These are phyloP conservation scores for Lepidochitona cinerea DNA, from an alignment of 2,888 invertebrate genomes.

Conservation along the genomic window DNA sequence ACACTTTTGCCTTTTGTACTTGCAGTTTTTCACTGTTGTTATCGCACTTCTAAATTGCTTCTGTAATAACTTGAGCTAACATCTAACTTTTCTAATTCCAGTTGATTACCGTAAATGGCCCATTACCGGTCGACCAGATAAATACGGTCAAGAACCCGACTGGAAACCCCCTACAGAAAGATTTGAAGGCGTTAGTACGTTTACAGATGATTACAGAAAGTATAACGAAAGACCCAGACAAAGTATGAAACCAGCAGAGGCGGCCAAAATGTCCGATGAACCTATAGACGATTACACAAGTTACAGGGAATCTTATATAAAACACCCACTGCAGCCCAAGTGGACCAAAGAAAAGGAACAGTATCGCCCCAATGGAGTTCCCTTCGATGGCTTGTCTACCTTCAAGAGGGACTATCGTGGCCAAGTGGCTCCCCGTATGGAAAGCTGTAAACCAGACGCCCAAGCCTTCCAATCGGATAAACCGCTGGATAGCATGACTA, in stretches of 20 bases:
- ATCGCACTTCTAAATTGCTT: too few species aligned
- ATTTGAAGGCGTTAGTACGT: slow-evolving; percentile 67
- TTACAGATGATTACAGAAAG: slow-evolving; percentile 59
- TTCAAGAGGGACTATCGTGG: slow-evolving; percentile 61
- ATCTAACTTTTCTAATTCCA: slow-evolving; percentile 21
- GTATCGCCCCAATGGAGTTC: slow-evolving; percentile 55
- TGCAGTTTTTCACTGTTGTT: neutral
- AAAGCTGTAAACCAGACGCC: slow-evolving; percentile 65
- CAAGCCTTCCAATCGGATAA: slow-evolving; percentile 62
- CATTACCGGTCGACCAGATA: slow-evolving; percentile 36
- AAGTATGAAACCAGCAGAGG: slow-evolving; percentile 62
- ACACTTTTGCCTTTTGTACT: neutral
- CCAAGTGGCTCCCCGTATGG: slow-evolving; percentile 41
- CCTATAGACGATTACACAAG: slow-evolving; percentile 67
- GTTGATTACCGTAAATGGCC: slow-evolving; percentile 68
- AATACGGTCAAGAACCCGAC: slow-evolving; percentile 38
- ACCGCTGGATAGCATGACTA: slow-evolving; percentile 68
- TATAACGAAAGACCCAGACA: slow-evolving; percentile 54
- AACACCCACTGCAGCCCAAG: slow-evolving; percentile 60
- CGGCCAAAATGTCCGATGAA: slow-evolving; percentile 53
- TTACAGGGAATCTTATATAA: slow-evolving; percentile 64
- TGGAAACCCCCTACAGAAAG: slow-evolving; percentile 60
- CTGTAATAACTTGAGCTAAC: too few species aligned
- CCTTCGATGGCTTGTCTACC: slow-evolving; percentile 64
- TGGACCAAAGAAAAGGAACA: slow-evolving; percentile 48